Base-by-base conservation (phyloP, 2,888 invertebrate genomes). In the Cryptocephalus moraei region DNA sequence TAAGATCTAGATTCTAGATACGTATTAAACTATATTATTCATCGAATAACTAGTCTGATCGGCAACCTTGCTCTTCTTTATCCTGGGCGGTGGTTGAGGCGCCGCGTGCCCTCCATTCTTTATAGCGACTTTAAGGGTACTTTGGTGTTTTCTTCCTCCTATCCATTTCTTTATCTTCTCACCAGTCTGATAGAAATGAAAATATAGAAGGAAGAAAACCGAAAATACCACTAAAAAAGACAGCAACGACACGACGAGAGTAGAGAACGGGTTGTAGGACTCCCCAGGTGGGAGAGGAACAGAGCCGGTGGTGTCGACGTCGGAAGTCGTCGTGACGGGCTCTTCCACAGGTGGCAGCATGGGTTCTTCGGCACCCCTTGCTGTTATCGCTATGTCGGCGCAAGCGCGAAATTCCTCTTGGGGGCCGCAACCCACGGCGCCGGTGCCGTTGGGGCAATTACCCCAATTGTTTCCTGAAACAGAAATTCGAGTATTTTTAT, bases 181-280 rank as follows among this genome's bases (percentile, higher is more conserved):
- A 60, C 82, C 81, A 61, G 84, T 80, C 69, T 84, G 81, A 73
- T 86, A 86, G 65, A 84, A 86, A 69, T 86, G 85, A 61, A 84
- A 72, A 69, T 86, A 87, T 59, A 86, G 73, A 50, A 80, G 76
- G 52, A 80, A 80, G 63, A 86, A 73, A 56, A 77, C 70, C 50
- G 79, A 78, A 61, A 82, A 67, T 41, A 82, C 79, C 62, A 82
- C 73, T 69, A 85, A 75, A 62, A 86, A 73, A 57, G 83, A 76
- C 60, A 83, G 69, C 51, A 81, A 68, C n/a, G 79, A 77, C 56
- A 85, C 77, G 57, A 84, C 59, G 56, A 80, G 61, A 43, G 77
- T 74, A 62, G 78, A 72, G 73, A 78, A 69, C 48, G 74, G 69
- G 61, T 66, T 58, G 70, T 76, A 70, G 44, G 62, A 36, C 12